Conservation (phyloP, 2,888 invertebrate genomes). For the Nysson spinosus region DNA sequence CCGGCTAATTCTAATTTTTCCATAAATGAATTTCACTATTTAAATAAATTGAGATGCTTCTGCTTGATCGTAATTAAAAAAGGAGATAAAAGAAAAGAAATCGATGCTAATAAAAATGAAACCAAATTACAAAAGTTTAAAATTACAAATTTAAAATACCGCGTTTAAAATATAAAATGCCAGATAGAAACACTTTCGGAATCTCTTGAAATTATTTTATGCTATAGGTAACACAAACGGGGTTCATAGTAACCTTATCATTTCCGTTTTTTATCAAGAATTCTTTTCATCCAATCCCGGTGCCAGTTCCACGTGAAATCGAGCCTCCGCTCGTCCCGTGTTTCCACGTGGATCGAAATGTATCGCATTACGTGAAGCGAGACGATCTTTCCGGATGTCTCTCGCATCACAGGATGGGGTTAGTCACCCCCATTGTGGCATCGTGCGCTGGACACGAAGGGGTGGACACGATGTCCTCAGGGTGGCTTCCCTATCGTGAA, state of each 20-base stretch:
- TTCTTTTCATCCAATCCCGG: constrained; percentile 1
- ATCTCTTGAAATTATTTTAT: no score
- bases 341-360: constrained; percentile 41
- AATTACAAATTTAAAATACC: no score
- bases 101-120: no score
- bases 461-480: constrained; percentile 18
- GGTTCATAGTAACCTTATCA: neutral
- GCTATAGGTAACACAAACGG: no score
- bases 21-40: no score
- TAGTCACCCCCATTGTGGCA: constrained; percentile 47
- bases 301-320: constrained; percentile 32
- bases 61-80: no score
- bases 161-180: no score
- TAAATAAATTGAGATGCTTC: no score
- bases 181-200: no score
- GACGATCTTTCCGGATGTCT: constrained; percentile 25
- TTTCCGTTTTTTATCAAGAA: neutral
- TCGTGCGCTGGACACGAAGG: constrained; percentile 31
- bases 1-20: no score
- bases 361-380: constrained; percentile 45
- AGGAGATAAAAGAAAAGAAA: no score
- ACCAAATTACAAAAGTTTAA: no score
- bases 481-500: constrained; percentile 25
- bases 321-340: constrained; percentile 19
- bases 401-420: constrained; percentile 22